Evolutionary conservation across 2,113 vertebrate species (phyloP).

Genomic region (Patagioenas fasciata): DNA sequence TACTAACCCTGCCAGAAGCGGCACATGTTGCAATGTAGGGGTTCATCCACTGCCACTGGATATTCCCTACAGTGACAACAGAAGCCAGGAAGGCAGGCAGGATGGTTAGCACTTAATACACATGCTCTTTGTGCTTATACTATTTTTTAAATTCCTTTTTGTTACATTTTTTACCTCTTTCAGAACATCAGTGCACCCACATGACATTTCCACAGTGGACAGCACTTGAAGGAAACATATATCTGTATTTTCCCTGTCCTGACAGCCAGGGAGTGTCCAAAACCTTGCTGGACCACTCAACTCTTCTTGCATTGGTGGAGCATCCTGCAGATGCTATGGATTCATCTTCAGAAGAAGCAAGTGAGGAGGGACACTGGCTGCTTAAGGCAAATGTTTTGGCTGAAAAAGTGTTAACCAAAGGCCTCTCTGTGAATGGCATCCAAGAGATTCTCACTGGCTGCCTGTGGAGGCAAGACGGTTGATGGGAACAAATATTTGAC

Average conservation of each 20-base stretch:
- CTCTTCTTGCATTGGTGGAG: not conserved
- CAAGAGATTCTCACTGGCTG: not conserved
- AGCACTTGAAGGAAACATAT: not conserved
- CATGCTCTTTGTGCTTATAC: not conserved
- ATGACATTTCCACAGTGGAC: not conserved
- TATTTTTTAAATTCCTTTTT: too few relatives aligned
- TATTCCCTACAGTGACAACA: not conserved
- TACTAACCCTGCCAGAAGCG: too few relatives aligned
- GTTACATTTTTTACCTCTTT: not conserved
- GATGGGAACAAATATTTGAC: not conserved
- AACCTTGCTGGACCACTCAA: not conserved
- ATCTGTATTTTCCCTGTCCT: not conserved
- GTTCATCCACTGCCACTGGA: not conserved
- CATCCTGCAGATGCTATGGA: not conserved
- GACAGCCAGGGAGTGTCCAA: not conserved
- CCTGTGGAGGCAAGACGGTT: not conserved
- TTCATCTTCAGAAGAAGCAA: not conserved
- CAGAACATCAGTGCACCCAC: not conserved
- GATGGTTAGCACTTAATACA: not conserved
- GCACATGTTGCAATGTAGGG: not conserved
- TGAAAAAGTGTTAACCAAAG: not conserved
- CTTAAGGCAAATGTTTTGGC: not conserved
- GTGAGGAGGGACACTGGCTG: too few relatives aligned
- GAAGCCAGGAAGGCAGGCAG: not conserved
- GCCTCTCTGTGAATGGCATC: not conserved